phyloP scores from a whole-genome alignment of 1,140 invertebrate species.

The Sitophilus oryzae region DNA sequence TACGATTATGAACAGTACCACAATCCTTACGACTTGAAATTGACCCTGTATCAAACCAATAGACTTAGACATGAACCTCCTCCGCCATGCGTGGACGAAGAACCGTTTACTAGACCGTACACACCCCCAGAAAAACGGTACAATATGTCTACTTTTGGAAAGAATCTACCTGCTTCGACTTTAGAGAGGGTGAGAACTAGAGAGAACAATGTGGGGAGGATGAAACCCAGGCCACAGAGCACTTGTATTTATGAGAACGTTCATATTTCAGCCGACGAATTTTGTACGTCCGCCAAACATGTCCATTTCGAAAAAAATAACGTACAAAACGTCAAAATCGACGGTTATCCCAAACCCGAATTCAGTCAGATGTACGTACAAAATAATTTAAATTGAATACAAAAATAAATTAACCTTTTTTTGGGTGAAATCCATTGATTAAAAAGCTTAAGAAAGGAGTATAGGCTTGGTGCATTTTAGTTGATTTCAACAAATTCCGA shows the following conservation, averaged over 20 bases:
- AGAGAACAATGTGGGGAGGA: conserved; percentile 8
- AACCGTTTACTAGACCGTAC: conserved; percentile 29
- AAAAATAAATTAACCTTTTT: background rate
- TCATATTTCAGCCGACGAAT: conserved; percentile 33
- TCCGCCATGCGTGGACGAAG: background rate
- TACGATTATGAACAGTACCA: conserved; percentile 13
- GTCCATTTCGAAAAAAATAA: conserved; percentile 21
- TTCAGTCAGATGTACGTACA: conserved; percentile 42
- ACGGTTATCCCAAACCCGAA: conserved; percentile 38
- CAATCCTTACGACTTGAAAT: conserved; percentile 7
- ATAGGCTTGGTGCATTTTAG: too few relatives aligned
- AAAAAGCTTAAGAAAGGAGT: too few relatives aligned
- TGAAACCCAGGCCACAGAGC: conserved; percentile 28
- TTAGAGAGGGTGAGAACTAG: conserved; percentile 3
- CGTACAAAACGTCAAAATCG: conserved; percentile 34
- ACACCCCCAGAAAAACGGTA: conserved; percentile 42
- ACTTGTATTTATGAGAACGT: conserved; percentile 41
- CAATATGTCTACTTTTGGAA: conserved; percentile 35
- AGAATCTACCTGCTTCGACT: background rate
- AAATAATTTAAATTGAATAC: conserved; percentile 30
- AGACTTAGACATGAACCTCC: conserved; percentile 7
- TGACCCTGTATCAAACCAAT: conserved; percentile 4
- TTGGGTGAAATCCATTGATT: conserved; percentile 8
- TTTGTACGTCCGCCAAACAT: conserved; percentile 25
- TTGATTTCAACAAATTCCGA: too few relatives aligned